A percentile compares a stretch with the other conserved stretches of the same genome.
These are phyloP conservation scores for Chorisops tibialis DNA, from an alignment of 2,888 invertebrate genomes.

Conservation along the genomic window DNA sequence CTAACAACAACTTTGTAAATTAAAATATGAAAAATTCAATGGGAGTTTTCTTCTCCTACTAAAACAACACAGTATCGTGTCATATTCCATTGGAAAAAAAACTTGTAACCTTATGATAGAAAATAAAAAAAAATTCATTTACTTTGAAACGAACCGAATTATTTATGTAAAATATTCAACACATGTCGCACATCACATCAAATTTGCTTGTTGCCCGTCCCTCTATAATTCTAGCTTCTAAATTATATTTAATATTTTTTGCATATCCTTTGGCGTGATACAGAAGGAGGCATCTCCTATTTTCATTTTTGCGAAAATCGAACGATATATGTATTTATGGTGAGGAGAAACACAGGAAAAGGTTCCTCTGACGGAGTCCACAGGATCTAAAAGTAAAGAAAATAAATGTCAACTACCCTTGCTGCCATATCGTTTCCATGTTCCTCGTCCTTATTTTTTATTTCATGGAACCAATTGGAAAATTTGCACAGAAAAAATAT, in stretches of 20 bases:
- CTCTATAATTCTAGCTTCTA: constrained; percentile 16
- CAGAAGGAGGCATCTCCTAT: no score
- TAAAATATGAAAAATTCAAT: no score
- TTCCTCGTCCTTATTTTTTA: constrained; percentile 4
- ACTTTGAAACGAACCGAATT: background rate
- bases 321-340: background rate
- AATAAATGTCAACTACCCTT: constrained; percentile 25
- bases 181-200: constrained; percentile 16
- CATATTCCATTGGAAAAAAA: no score
- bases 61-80: no score
- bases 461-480: constrained; percentile 23
- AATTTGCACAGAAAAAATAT: constrained; percentile 9
- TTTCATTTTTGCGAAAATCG: background rate
- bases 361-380: background rate
- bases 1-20: no score
- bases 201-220: constrained; percentile 12
- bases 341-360: background rate
- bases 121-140: background rate
- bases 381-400: constrained; percentile 1
- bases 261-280: no score
- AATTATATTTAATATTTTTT: constrained; percentile 29
- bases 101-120: no score
- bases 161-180: constrained; percentile 24
- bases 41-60: no score
- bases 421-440: constrained; percentile 2